Evolutionary conservation across 2,113 vertebrate genomes (phyloP).

Genomic region (Aptenodytes patagonicus): DNA sequence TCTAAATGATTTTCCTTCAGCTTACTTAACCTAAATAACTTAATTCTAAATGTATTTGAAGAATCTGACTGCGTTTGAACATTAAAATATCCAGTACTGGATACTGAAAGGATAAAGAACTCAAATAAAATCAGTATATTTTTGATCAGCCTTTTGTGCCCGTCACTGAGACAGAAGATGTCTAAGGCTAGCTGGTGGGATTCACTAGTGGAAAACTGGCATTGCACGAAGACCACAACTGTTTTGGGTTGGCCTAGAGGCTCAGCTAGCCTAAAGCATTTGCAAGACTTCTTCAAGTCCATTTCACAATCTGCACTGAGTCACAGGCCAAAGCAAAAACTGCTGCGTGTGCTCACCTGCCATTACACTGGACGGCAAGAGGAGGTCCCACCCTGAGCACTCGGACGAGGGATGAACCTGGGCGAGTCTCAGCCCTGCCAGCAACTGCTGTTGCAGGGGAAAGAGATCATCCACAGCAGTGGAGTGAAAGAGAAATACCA

Average conservation of each 20-base stretch:
- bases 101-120: background rate
- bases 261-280: background rate
- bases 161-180: background rate
- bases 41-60: background rate
- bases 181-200: background rate
- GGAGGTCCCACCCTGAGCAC: background rate
- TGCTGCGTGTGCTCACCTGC: accelerated
- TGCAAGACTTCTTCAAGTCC: background rate
- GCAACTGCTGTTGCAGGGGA: background rate
- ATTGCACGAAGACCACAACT: accelerated
- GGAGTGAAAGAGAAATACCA: background rate
- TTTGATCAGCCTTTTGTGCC: background rate
- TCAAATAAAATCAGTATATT: background rate
- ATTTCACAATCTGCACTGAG: background rate
- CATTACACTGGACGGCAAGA: background rate
- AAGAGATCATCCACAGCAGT: background rate
- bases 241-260: background rate
- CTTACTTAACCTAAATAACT: background rate
- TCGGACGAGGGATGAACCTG: accelerated
- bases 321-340: background rate
- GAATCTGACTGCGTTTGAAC: background rate
- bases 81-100: background rate
- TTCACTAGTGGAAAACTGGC: background rate
- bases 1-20: background rate
- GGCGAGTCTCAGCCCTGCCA: background rate